These are phyloP conservation scores for Mixornis gularis DNA, from an alignment of 2,113 vertebrate genomes.

Conservation along the genomic window DNA sequence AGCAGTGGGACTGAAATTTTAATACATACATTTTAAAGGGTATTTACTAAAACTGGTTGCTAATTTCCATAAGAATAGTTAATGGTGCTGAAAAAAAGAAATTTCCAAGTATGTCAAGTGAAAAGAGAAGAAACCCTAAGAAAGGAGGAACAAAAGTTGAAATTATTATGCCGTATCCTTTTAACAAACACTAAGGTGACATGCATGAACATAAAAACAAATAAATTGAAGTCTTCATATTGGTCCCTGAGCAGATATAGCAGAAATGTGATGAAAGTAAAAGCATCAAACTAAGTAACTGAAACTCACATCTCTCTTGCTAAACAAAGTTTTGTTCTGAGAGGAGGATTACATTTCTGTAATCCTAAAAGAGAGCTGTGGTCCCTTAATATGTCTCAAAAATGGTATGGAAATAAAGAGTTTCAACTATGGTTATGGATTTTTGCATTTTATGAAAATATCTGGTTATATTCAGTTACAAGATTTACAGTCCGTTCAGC, in stretches of 20 bases:
- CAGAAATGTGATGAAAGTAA: background rate
- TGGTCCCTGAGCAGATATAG: background rate
- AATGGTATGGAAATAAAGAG: background rate
- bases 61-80: background rate
- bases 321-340: background rate
- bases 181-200: background rate
- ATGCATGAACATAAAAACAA: background rate
- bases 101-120: background rate
- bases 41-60: background rate
- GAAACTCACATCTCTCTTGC: background rate
- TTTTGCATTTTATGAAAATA: background rate
- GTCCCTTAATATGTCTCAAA: background rate
- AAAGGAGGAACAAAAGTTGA: background rate
- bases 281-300: background rate
- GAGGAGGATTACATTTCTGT: background rate
- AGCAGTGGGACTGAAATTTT: background rate
- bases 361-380: background rate
- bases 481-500: background rate
- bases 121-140: background rate
- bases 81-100: background rate
- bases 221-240: background rate
- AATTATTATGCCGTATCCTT: background rate
- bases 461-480: background rate
- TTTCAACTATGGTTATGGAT: background rate
- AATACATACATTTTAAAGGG: background rate